phyloP scores from a whole-genome alignment of 2,888 invertebrate genomes.

The Diaprepes abbreviatus region DNA sequence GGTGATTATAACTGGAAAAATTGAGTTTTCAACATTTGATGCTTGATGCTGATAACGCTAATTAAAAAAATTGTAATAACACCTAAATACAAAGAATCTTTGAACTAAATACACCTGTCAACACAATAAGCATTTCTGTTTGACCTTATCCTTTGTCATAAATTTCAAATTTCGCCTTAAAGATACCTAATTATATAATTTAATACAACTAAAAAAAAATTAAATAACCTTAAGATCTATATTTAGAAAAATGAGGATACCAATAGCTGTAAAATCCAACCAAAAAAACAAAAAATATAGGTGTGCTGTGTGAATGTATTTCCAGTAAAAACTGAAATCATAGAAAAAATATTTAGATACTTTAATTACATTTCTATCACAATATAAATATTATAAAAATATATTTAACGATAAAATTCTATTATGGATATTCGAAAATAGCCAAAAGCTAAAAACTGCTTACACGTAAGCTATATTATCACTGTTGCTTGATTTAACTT shows the following conservation, averaged over 20 bases:
- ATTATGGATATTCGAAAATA: slow-evolving; percentile 49
- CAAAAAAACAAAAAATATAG: slow-evolving; percentile 56
- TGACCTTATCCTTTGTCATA: neutral
- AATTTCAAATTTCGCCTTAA: slow-evolving; percentile 12
- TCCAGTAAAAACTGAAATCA: slow-evolving; percentile 63
- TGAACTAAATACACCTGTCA: slow-evolving; percentile 3
- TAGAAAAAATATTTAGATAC: slow-evolving; percentile 63
- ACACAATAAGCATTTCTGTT: neutral
- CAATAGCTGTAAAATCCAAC: slow-evolving; percentile 60
- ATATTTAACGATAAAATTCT: slow-evolving; percentile 49
- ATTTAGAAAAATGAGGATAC: slow-evolving; percentile 60
- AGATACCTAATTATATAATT: slow-evolving; percentile 8
- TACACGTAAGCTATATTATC: slow-evolving; percentile 62
- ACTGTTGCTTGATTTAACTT: slow-evolving; percentile 61
- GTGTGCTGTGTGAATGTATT: slow-evolving; percentile 67
- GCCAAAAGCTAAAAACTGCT: slow-evolving; percentile 61
- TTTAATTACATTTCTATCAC: slow-evolving; percentile 63
- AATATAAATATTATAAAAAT: slow-evolving; percentile 54
- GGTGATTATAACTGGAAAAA: no score
- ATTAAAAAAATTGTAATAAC: no score
- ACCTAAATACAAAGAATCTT: neutral
- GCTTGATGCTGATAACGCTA: neutral
- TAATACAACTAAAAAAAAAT: neutral
- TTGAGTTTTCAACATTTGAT: no score
- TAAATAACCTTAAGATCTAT: slow-evolving; percentile 3